Evolutionary conservation across 1,140 invertebrate species (phyloP).

Genomic region (Drosophila burlai): DNA sequence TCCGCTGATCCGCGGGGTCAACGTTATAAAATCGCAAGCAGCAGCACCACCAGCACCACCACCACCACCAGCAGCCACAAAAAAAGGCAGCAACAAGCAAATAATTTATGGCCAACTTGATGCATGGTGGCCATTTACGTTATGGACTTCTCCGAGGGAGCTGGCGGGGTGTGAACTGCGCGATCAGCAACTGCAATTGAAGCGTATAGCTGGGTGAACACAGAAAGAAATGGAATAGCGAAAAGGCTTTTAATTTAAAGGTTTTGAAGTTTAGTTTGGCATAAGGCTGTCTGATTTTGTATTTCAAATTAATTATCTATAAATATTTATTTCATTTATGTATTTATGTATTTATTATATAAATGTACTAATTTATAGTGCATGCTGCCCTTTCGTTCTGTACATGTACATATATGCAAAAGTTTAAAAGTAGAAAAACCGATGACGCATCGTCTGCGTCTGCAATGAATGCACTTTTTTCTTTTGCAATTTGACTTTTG

Average conservation of each 20-base stretch:
- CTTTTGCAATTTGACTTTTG: conserved; percentile 43
- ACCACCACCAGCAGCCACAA: conserved; percentile 20
- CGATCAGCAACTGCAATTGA: conserved; percentile 68
- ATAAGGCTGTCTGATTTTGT: background rate
- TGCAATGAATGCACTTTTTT: conserved; percentile 70
- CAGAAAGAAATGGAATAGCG: background rate
- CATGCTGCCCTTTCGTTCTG: background rate
- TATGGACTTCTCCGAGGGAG: conserved; percentile 55
- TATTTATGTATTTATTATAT: no score
- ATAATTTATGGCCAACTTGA: conserved; percentile 79
- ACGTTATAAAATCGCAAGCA: conserved; percentile 77
- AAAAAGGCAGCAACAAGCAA: conserved; percentile 67
- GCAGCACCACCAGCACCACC: conserved; percentile 18
- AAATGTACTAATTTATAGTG: no score
- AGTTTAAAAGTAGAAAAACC: conserved; percentile 32
- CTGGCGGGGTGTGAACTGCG: conserved; percentile 64
- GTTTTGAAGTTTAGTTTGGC: background rate
- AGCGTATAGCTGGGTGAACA: conserved; percentile 5
- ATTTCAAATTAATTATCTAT: no score
- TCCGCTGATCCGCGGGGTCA: conserved; percentile 74
- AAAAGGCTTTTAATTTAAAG: background rate
- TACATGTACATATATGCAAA: background rate
- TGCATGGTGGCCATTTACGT: conserved; percentile 77
- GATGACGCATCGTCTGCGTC: conserved; percentile 77
- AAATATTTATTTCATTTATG: no score